Evolutionary conservation across 2,888 invertebrate genomes (phyloP).

Genomic region (Drosophila peninsularis): DNA sequence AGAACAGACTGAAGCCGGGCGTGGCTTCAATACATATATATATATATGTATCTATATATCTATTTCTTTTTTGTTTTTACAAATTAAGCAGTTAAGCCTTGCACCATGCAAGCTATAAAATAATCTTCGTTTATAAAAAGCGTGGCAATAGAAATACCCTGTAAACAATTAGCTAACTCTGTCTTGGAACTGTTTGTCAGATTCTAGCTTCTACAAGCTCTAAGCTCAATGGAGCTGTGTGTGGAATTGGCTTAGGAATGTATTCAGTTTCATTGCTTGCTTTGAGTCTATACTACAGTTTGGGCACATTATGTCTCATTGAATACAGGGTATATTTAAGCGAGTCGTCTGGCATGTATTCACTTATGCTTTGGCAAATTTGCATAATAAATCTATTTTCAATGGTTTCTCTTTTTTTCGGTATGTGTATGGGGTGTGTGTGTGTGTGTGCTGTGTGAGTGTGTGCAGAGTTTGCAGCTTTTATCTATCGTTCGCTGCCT

Average conservation of each 20-base stretch:
- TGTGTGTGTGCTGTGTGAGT: conserved; percentile 4
- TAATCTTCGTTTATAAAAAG: not conserved
- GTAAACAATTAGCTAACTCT: not conserved
- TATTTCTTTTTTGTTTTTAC: conserved; percentile 27
- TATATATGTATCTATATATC: conserved; percentile 1
- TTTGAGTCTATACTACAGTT: not conserved
- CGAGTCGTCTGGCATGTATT: conserved; percentile 52
- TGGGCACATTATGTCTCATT: not conserved
- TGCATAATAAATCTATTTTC: conserved; percentile 81
- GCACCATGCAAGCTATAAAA: conserved; percentile 41
- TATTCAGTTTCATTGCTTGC: no score
- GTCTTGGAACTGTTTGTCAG: no score
- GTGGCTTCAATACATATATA: conserved; percentile 4
- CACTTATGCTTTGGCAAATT: conserved; percentile 73
- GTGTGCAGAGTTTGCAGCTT: conserved; percentile 25
- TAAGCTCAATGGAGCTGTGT: no score
- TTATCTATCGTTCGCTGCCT: conserved; percentile 39
- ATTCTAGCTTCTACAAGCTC: no score
- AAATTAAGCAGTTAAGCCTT: conserved; percentile 74
- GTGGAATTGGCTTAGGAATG: no score
- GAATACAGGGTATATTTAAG: conserved; percentile 34
- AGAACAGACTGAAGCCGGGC: conserved; percentile 47
- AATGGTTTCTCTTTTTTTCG: conserved; percentile 66
- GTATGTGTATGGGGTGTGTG: conserved; percentile 1
- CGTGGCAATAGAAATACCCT: conserved; percentile 13